Evolutionary conservation across 2,888 invertebrate genomes (phyloP).

Genomic region (Xylocampa areola): DNA sequence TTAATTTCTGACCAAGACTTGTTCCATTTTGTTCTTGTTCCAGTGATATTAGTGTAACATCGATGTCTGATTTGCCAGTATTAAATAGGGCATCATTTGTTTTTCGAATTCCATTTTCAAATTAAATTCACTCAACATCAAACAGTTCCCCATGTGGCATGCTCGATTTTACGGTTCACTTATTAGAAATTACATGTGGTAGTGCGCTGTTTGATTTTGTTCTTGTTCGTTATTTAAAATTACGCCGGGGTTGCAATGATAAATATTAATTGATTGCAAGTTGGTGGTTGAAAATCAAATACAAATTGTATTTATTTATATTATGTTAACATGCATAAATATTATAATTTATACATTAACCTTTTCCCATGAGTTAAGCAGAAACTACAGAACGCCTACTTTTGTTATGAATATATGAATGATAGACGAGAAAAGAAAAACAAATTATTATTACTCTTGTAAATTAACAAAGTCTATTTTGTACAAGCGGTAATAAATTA

Average conservation of each 20-base stretch:
- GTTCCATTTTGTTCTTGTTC: too few species aligned
- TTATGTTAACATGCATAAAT: too few species aligned
- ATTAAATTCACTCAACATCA: constrained; percentile 50
- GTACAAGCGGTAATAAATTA: neutral
- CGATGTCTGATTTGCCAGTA: constrained; percentile 17
- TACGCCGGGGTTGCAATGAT: constrained; percentile 25
- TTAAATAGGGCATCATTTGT: constrained; percentile 36
- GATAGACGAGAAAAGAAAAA: too few species aligned
- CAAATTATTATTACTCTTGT: too few species aligned
- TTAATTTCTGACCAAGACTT: too few species aligned
- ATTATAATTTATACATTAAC: too few species aligned
- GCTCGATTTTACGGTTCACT: constrained; percentile 51
- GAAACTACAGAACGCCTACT: too few species aligned
- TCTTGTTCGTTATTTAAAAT: constrained; percentile 40
- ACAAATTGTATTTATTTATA: too few species aligned
- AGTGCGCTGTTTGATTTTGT: constrained; percentile 34
- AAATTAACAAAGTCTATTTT: too few species aligned
- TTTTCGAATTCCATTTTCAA: constrained; percentile 33
- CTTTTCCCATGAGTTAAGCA: too few species aligned
- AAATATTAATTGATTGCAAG: constrained; percentile 9
- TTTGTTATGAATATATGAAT: too few species aligned
- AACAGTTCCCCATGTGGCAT: constrained; percentile 38
- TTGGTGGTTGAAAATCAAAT: too few species aligned
- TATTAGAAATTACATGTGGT: constrained; percentile 42
- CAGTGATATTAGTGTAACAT: constrained; percentile 7